phyloP scores from a whole-genome alignment of 2,113 vertebrate species.

The Microcebus ravelobensis region DNA sequence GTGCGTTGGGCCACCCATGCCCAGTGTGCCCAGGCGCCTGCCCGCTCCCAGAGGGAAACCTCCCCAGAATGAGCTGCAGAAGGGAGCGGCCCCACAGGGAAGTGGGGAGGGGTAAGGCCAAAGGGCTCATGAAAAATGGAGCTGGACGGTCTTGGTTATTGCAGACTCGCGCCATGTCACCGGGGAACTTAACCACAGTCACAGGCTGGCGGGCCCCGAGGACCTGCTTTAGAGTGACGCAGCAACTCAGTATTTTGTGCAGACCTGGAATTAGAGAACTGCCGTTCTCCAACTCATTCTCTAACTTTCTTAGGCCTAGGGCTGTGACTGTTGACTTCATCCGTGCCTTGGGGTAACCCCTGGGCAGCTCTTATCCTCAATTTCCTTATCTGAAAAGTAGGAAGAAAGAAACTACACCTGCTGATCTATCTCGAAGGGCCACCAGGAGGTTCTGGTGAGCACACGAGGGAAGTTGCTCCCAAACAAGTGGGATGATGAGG shows the following conservation, averaged over 20 bases:
- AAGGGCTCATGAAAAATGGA: no score
- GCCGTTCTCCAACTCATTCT: not conserved
- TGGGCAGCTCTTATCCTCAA: not conserved
- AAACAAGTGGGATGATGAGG: not conserved
- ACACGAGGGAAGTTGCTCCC: not conserved
- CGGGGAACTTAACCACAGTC: not conserved
- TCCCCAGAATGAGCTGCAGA: accelerated
- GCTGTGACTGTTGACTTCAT: not conserved
- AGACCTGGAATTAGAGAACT: not conserved
- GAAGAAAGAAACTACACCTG: not conserved
- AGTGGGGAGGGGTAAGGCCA: no score
- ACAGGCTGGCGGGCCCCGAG: not conserved
- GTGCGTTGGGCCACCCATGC: not conserved
- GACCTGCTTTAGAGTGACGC: not conserved
- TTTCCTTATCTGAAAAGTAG: not conserved
- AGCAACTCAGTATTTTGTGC: not conserved
- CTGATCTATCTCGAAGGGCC: not conserved
- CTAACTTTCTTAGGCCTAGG: not conserved
- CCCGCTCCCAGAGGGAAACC: accelerated
- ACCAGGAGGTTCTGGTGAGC: not conserved
- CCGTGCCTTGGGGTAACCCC: not conserved
- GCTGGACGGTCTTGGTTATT: not conserved
- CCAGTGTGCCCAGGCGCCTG: accelerated
- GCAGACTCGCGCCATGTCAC: not conserved
- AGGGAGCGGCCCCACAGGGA: not conserved